Evolutionary conservation across 1,140 invertebrate genomes (phyloP).

Genomic region (Planococcus citri): DNA sequence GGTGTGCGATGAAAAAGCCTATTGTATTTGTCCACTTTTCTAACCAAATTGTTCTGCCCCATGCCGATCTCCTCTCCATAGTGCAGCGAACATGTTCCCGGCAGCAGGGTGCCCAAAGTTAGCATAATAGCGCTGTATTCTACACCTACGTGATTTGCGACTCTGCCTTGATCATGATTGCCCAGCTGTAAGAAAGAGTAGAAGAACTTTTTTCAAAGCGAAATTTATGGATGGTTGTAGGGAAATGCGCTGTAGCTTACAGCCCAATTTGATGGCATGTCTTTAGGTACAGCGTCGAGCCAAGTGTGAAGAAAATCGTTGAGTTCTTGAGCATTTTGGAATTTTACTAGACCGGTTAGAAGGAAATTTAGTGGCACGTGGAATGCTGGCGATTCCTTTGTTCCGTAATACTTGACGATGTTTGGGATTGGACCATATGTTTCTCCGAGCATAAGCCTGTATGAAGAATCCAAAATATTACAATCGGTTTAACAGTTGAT

Average conservation of each 20-base stretch:
- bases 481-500: too few species aligned
- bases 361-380: too few species aligned
- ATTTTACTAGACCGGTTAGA: too few species aligned
- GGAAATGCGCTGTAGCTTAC: too few species aligned
- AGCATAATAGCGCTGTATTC: constrained; percentile 48
- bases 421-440: constrained; percentile 46
- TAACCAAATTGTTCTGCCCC: constrained; percentile 44
- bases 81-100: constrained; percentile 59
- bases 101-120: constrained; percentile 50
- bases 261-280: too few species aligned
- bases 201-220: too few species aligned
- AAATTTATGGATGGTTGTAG: too few species aligned
- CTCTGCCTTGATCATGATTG: constrained; percentile 47
- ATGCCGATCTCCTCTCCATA: constrained; percentile 70
- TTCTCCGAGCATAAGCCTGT: constrained; percentile 59
- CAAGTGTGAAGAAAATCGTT: too few species aligned
- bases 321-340: too few species aligned
- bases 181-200: constrained; percentile 38
- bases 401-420: constrained; percentile 27
- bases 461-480: too few species aligned
- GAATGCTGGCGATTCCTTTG: too few species aligned
- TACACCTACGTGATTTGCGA: constrained; percentile 42
- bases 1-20: constrained; percentile 56
- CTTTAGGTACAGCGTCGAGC: too few species aligned
- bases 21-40: constrained; percentile 34